Evolutionary conservation across 1,140 invertebrate genomes (phyloP), one percentile per base, ranked within the genome.

Genomic region (Leucophenga varia): DNA sequence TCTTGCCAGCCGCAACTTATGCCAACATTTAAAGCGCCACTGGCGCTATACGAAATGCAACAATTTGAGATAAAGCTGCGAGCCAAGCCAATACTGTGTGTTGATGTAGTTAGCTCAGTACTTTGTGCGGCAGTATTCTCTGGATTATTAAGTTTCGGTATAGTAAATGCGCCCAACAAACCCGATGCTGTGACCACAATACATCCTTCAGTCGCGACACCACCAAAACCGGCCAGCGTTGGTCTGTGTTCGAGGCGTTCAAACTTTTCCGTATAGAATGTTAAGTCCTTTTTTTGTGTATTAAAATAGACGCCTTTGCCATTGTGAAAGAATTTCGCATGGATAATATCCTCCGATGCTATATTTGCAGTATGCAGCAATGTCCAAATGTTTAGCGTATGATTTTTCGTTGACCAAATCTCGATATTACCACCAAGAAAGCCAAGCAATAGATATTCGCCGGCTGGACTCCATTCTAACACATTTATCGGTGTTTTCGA

Each of bases 191-290:
- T 90, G 16, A 96, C 81, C 19, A 91, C 79, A 21, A 93, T 73
- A 59, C 85, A 90, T 0, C 94, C 93, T 67, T 89, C 89, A 14
- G 86, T 78, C 6, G 90, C 84, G 52, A 86, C 82, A 17, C 90
- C 88, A 2, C 80, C 94, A 77, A 95, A 94, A 56, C 90, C 86
- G 64, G 87, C 84, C 1, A 95, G 82, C 0, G 90, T 90, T 36
- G 92, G 89, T 9, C 83, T 80, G 64, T 89, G 87, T 43, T 86
- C 81, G 10, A 86, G 67, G 64, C 89, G 79, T 57, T 83, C 85
- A 65, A 94, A 93, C 73, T 93, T 94, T 31, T 96, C 94, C 41
- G 80, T 83, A 68, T 94, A 95, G 8, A 86, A 82, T 3, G 82
- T 75, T 54, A 81, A 85, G 53, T 95, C 90, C 1, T 75, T 69